A percentile compares a stretch with the other conserved stretches of the same genome.
These are phyloP conservation scores for Lepus oiostolus DNA, from an alignment of 2,797 vertebrate species.

Conservation along the genomic window DNA sequence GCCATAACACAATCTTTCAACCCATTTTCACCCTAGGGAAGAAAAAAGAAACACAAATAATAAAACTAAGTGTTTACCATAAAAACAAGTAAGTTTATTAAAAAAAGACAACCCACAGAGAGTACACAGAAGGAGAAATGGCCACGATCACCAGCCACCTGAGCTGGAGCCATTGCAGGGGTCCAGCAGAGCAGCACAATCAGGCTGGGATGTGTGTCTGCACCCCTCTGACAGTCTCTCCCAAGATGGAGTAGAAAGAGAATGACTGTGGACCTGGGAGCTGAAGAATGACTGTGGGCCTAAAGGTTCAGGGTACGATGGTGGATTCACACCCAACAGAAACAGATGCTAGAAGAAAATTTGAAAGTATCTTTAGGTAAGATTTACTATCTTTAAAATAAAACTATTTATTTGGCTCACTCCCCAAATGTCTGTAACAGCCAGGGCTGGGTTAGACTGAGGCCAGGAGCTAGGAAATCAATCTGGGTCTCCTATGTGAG, in stretches of 20 bases:
- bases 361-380: not conserved
- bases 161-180: not conserved
- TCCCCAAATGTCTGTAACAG: not conserved
- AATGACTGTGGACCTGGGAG: not conserved
- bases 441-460: too few relatives aligned
- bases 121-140: not conserved
- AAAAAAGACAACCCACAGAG: not conserved
- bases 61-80: not conserved
- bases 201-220: not conserved
- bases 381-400: not conserved
- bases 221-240: not conserved
- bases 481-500: too few relatives aligned
- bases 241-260: not conserved
- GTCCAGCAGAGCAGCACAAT: not conserved
- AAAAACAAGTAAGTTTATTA: not conserved
- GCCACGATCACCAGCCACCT: not conserved
- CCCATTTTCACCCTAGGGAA: conserved; percentile 94
- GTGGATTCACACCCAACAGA: not conserved
- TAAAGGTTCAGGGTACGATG: not conserved
- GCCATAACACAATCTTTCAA: conserved; percentile 95
- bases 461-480: too few relatives aligned
- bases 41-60: conserved; percentile 67
- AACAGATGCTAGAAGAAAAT: not conserved
- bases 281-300: not conserved
- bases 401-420: not conserved